These are phyloP conservation scores for Drosophila funebris DNA, from an alignment of 1,140 invertebrate species.

Conservation along the genomic window DNA sequence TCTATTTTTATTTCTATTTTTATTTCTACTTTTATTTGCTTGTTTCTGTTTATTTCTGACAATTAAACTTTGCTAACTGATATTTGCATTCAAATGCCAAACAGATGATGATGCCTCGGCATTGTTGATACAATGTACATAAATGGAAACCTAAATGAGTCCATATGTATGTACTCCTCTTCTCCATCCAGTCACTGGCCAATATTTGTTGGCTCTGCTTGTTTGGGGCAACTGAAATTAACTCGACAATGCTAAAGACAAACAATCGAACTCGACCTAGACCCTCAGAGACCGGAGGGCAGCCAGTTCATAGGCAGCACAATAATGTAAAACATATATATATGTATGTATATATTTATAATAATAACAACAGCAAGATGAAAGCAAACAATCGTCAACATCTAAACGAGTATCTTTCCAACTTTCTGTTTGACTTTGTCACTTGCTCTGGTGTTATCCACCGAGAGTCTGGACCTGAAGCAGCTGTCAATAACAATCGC, in stretches of 20 bases:
- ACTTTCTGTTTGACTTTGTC: constrained; percentile 31
- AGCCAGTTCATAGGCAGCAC: not conserved
- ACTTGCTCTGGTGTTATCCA: constrained; percentile 5
- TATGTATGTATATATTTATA: not conserved
- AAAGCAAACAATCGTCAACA: constrained; percentile 29
- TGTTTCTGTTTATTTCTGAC: constrained; percentile 17
- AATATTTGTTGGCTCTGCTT: constrained; percentile 34
- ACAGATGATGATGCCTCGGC: not conserved
- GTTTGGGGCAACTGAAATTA: constrained; percentile 29
- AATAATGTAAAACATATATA: not conserved
- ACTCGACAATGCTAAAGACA: constrained; percentile 20
- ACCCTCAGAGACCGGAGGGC: not conserved
- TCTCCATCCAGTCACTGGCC: not conserved
- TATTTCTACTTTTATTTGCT: too few species aligned
- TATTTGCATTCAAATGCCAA: constrained; percentile 33
- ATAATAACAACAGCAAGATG: constrained; percentile 20
- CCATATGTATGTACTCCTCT: not conserved
- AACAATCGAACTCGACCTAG: constrained; percentile 3
- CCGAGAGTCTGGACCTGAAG: not conserved
- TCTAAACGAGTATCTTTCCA: not conserved
- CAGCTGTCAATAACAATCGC: constrained; percentile 42
- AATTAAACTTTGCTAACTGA: constrained; percentile 54
- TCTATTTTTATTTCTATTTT: too few species aligned
- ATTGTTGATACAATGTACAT: not conserved
- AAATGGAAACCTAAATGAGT: not conserved